Evolutionary conservation across 35 echinoderm and acorn worm species (phyloP).

Genomic region (Anneissia japonica): DNA sequence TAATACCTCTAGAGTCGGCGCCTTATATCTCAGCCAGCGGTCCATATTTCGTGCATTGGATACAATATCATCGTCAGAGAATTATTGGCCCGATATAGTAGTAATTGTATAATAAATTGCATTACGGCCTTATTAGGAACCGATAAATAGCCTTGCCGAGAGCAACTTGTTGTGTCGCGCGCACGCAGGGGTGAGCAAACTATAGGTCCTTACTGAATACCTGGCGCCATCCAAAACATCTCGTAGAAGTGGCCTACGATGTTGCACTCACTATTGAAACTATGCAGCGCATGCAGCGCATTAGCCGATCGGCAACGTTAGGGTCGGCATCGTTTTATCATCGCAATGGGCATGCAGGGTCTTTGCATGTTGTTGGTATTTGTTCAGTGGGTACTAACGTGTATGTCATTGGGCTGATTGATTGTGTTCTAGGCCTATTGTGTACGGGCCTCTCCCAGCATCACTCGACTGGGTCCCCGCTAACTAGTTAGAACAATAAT

Average conservation of each 20-base stretch:
- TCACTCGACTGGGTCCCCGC: background rate
- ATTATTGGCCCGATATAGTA: slow-evolving; percentile 1
- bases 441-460: background rate
- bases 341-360: background rate
- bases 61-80: background rate
- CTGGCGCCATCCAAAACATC: background rate
- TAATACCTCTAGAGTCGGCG: background rate
- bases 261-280: background rate
- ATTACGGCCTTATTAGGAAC: background rate
- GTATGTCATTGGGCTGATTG: background rate
- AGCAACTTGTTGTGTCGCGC: slow-evolving; percentile 1
- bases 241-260: background rate
- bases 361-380: slow-evolving; percentile 1
- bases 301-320: background rate
- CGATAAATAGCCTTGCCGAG: background rate
- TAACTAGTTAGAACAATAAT: background rate
- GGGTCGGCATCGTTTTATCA: background rate
- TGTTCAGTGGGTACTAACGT: background rate
- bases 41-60: background rate
- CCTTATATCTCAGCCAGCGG: background rate
- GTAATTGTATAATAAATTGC: slow-evolving; percentile 2
- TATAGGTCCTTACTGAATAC: background rate
- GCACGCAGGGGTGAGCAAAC: background rate
- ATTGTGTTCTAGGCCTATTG: background rate
- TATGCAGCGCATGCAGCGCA: background rate